phyloP scores from a whole-genome alignment of 2,113 vertebrate species.

The Emydocephalus ijimae region DNA sequence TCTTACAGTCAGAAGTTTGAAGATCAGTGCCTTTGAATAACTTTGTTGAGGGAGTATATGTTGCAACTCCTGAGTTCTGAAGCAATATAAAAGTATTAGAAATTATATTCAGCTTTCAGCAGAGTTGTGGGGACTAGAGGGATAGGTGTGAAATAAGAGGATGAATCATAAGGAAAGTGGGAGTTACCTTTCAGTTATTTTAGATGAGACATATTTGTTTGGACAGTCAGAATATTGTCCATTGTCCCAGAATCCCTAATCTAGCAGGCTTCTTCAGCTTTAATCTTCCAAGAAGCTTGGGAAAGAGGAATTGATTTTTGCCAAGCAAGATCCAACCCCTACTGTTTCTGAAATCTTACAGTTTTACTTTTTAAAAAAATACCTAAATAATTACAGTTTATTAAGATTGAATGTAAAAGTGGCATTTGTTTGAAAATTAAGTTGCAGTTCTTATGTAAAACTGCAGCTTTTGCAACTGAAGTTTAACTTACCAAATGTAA shows the following conservation, averaged over 20 bases:
- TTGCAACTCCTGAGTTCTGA: conserved; percentile 31
- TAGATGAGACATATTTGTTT: neutral
- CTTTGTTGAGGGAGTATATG: neutral
- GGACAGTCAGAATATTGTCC: neutral
- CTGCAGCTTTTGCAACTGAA: neutral
- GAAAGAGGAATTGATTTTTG: neutral
- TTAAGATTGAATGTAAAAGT: neutral
- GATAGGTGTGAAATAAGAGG: neutral
- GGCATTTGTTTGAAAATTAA: neutral
- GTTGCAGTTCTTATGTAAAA: neutral
- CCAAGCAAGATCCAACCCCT: neutral
- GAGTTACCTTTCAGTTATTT: neutral
- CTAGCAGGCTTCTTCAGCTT: neutral
- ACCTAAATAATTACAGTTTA: neutral
- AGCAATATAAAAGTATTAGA: conserved; percentile 25
- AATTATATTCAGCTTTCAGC: conserved; percentile 32
- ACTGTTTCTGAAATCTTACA: neutral
- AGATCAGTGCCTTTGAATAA: conserved; percentile 56
- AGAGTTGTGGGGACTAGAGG: neutral
- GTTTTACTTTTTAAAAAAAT: neutral
- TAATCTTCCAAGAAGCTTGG: neutral
- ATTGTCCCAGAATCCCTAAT: neutral
- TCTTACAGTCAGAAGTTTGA: conserved; percentile 25
- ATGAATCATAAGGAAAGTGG: conserved; percentile 1
- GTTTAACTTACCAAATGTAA: conserved; percentile 24